Evolutionary conservation across 2,888 invertebrate species (phyloP), one percentile per base, ranked within the genome.

Genomic region (Bugulina stolonifera): DNA sequence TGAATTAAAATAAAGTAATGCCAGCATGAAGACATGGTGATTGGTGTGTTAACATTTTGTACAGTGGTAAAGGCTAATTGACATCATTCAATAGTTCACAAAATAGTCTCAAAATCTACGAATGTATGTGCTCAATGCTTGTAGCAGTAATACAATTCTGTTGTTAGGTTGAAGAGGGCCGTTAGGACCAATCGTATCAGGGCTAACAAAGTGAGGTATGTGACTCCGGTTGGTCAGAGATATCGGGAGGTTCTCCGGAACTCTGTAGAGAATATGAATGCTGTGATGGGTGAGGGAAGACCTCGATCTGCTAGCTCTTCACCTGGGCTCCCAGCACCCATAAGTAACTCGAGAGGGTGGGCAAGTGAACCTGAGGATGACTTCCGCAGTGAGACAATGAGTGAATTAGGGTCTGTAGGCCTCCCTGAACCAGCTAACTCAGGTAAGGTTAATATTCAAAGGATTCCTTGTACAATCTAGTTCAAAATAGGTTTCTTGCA

Each of bases 191-290:
- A 5, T 18, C 18, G 43, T 43, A 43, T 10, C 43, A 5, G 18
- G 43, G 18, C 10, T 5, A 43, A 18, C 5, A 43, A 43, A 18
- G 43, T 5, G 43, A 43, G 43, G 29, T 54, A 54, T n/a, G 32
- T 25, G 29, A 71, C 27, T 54, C 32, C 29, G 14, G 10, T 43
- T 29, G 54, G 25, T 5, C 64, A 32, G n/a, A 64, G 32, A 32
- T 80, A 79, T 71, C 78, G 80, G 75, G 73, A 73, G 71, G 72
- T 73, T 22, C 71, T 78, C 69, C 78, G 79, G 73, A 74, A 71
- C 32, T 79, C 79, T 52, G 77, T 78, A 27, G 76, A 77, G 54
- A 76, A 78, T 69, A 79, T 79, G 79, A 75, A 73, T 3, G 69
- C 73, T 23, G 71, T 77, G 58, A 77, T 79, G 72, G 74, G 10